These are phyloP conservation scores for Pseudococcus longispinus DNA, from an alignment of 2,888 invertebrate genomes.

Conservation along the genomic window DNA sequence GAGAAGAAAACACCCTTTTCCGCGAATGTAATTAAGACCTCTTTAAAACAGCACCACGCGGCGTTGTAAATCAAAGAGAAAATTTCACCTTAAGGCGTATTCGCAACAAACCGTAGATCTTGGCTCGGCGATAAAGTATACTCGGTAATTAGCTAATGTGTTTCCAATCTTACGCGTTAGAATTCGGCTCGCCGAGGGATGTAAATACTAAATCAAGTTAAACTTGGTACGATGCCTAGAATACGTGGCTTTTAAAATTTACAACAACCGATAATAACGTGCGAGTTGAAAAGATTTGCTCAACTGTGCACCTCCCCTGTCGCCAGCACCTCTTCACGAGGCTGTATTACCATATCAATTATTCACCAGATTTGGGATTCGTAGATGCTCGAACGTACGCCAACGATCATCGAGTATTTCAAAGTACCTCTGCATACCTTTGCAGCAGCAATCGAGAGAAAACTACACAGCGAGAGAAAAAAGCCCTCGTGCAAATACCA, in stretches of 20 bases:
- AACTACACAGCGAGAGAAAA: background rate
- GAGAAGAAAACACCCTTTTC: background rate
- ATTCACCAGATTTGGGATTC: background rate
- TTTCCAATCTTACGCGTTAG: constrained; percentile 47
- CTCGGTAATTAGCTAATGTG: constrained; percentile 47
- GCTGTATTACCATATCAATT: background rate
- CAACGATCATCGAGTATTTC: background rate
- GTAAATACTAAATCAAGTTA: constrained; percentile 34
- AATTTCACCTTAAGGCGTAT: constrained; percentile 11
- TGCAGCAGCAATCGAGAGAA: background rate
- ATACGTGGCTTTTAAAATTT: constrained; percentile 5
- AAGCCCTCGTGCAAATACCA: background rate
- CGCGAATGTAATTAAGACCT: constrained; percentile 1
- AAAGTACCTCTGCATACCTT: background rate
- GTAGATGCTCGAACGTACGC: background rate
- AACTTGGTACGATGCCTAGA: constrained; percentile 49
- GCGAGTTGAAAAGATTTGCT: background rate
- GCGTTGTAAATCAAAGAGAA: constrained; percentile 9
- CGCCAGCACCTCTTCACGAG: background rate
- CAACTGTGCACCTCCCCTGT: background rate
- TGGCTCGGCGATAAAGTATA: background rate
- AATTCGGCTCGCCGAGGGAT: constrained; percentile 38
- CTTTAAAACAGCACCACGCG: background rate
- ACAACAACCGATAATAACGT: background rate
- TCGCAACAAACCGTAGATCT: constrained; percentile 1